Percentiles rank a stretch among this genome's conserved stretches.
phyloP scores from a whole-genome alignment of 2,113 vertebrate species.

The Lanius collurio region DNA sequence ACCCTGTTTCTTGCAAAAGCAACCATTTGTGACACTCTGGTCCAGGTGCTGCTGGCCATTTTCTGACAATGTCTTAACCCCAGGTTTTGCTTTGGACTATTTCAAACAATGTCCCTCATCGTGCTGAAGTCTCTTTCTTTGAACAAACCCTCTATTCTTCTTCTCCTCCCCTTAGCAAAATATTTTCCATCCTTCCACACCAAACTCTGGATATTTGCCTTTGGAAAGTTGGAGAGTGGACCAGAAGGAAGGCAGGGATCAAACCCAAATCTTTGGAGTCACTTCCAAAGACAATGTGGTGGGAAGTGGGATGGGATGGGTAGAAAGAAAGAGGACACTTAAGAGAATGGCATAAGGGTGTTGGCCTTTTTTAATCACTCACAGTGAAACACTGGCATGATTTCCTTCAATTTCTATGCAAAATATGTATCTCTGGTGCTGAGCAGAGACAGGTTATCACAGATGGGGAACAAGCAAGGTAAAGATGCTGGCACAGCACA shows the following conservation, averaged over 20 bases:
- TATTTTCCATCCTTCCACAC: neutral
- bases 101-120: neutral
- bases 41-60: neutral
- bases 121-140: neutral
- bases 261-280: neutral
- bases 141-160: neutral
- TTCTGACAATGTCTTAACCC: neutral
- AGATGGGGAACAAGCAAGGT: neutral
- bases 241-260: neutral
- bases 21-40: neutral
- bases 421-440: slow-evolving; percentile 18
- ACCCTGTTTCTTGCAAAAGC: neutral
- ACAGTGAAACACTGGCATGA: neutral
- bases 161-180: neutral
- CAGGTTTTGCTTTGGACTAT: neutral
- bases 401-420: neutral
- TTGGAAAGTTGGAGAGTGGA: neutral
- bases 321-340: neutral
- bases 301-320: accelerated
- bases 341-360: neutral
- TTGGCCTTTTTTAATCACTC: neutral
- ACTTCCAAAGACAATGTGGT: neutral
- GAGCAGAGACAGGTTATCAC: slow-evolving; percentile 32
- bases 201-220: neutral
- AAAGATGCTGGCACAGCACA: neutral